Evolutionary conservation across 2,888 invertebrate genomes (phyloP).

Genomic region (Thecophora atra): DNA sequence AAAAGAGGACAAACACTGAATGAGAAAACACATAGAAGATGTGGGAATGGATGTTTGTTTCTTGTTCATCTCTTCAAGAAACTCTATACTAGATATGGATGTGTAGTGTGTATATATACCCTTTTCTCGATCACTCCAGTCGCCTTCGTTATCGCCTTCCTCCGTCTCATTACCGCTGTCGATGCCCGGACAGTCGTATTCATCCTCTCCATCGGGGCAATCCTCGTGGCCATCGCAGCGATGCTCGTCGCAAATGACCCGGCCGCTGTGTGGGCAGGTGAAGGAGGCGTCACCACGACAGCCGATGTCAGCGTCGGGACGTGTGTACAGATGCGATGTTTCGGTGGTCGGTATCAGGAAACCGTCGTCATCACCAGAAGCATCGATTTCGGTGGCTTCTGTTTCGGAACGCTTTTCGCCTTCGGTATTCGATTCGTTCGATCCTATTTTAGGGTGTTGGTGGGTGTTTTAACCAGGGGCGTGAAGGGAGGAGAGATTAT

Average conservation of each 20-base stretch:
- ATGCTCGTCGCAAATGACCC: constrained; percentile 58
- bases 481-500: neutral
- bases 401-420: neutral
- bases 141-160: constrained; percentile 26
- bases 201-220: constrained; percentile 64
- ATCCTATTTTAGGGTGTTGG: neutral
- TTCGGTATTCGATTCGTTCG: constrained; percentile 28
- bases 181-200: constrained; percentile 51
- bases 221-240: constrained; percentile 57
- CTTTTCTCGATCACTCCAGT: constrained; percentile 38
- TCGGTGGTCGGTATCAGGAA: constrained; percentile 45
- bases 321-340: constrained; percentile 42
- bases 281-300: constrained; percentile 62
- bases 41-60: neutral
- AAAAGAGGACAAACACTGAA: constrained; percentile 36
- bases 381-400: constrained; percentile 12
- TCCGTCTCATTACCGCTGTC: constrained; percentile 17
- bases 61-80: neutral
- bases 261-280: constrained; percentile 51
- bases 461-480: neutral
- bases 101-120: constrained; percentile 37
- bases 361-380: constrained; percentile 28
- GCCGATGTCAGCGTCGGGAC: constrained; percentile 36
- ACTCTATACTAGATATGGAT: too few species aligned
- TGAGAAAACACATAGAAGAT: constrained; percentile 23